Conservation (phyloP, 1,140 invertebrate species). For the Gonioctena quinquepunctata region DNA sequence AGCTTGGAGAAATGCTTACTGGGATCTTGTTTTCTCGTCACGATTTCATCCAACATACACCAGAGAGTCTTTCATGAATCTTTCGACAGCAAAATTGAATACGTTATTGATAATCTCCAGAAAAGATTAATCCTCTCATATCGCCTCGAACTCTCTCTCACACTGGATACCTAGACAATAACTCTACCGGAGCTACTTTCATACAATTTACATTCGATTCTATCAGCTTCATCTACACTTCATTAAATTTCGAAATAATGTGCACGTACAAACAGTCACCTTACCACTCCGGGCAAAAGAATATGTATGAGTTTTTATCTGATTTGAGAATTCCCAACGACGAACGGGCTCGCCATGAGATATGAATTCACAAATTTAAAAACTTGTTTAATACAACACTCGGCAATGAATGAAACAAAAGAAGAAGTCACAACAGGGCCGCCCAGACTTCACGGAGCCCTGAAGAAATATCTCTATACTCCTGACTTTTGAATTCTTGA, state of each 20-base stretch:
- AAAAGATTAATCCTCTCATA: background rate
- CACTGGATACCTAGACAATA: background rate
- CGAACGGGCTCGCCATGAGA: background rate
- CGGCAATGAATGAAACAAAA: background rate
- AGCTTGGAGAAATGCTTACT: too few species aligned
- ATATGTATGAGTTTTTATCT: slow-evolving; percentile 7
- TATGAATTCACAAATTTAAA: background rate
- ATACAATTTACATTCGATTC: slow-evolving; percentile 2
- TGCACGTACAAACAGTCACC: background rate
- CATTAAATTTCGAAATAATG: slow-evolving; percentile 7
- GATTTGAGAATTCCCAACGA: background rate
- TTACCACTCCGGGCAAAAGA: background rate
- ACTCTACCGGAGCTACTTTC: background rate
- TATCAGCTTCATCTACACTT: background rate
- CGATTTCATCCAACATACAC: too few species aligned
- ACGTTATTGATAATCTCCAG: background rate
- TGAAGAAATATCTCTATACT: too few species aligned
- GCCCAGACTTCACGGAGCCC: too few species aligned
- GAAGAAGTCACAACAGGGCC: background rate
- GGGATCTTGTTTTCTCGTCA: too few species aligned
- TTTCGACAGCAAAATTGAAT: too few species aligned
- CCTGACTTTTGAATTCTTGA: too few species aligned
- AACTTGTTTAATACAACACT: background rate
- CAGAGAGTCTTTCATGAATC: too few species aligned
- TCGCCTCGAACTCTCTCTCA: background rate